Conservation (phyloP, 2,888 invertebrate genomes). For the Acrobasis repandana region DNA sequence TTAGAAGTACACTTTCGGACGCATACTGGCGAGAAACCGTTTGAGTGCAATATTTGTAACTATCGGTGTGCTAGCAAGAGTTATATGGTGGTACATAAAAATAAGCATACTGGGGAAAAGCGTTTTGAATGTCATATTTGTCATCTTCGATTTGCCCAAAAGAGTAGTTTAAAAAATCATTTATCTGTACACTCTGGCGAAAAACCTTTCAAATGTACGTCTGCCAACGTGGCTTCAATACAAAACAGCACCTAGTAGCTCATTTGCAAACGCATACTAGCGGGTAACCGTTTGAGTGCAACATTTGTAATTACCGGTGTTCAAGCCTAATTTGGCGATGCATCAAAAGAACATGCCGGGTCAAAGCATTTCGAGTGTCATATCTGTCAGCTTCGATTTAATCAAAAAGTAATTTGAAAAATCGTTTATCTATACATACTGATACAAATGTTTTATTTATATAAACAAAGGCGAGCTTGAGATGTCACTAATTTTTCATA, state of each 20-base stretch:
- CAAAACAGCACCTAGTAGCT: conserved; percentile 9
- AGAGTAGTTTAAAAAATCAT: conserved; percentile 17
- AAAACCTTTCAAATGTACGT: conserved; percentile 7
- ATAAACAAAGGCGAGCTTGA: too few species aligned
- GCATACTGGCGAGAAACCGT: conserved; percentile 14
- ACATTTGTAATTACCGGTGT: conserved; percentile 9
- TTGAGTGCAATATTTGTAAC: conserved; percentile 7
- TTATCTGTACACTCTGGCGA: neutral
- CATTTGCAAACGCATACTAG: conserved; percentile 7
- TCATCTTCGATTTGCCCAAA: conserved; percentile 16
- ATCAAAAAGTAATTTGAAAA: conserved; percentile 18
- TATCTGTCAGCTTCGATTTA: conserved; percentile 16
- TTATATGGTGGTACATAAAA: conserved; percentile 4
- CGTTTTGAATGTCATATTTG: conserved; percentile 20
- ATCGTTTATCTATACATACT: neutral
- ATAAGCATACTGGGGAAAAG: conserved; percentile 13
- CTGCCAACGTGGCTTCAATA: conserved; percentile 13
- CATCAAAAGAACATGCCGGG: conserved; percentile 15
- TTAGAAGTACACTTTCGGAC: conserved; percentile 4
- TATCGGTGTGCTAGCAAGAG: conserved; percentile 6
- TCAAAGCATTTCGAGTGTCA: conserved; percentile 19
- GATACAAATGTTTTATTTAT: too few species aligned
- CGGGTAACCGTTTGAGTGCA: conserved; percentile 12
- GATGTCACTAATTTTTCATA: too few species aligned
- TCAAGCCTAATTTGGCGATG: conserved; percentile 6